Conservation (phyloP, 2,113 vertebrate genomes). For the Cavia aperea region DNA sequence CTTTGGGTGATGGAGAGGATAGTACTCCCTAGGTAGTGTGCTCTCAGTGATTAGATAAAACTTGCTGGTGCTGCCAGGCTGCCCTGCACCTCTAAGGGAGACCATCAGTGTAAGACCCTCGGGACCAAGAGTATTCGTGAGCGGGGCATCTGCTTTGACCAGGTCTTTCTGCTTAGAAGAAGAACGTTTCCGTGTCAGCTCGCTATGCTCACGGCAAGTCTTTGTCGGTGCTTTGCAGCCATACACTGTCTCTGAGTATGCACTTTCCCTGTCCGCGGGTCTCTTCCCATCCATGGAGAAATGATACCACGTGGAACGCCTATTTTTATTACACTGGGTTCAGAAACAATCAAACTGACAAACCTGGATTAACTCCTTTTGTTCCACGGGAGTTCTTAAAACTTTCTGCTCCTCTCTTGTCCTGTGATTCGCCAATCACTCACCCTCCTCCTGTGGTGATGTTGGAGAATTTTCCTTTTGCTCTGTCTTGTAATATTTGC, state of each 20-base stretch:
- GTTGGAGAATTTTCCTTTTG: background rate
- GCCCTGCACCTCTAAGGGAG: too few species aligned
- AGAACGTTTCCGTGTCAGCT: background rate
- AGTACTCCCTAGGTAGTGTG: too few species aligned
- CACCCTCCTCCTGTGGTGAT: background rate
- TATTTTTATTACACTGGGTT: background rate
- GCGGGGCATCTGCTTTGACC: background rate
- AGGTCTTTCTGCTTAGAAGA: background rate
- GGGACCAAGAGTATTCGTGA: background rate
- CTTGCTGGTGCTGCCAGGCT: background rate
- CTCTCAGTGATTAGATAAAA: background rate
- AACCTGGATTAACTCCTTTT: background rate
- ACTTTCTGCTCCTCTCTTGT: background rate
- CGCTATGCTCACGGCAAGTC: background rate
- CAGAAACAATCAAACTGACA: background rate
- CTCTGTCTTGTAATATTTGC: background rate
- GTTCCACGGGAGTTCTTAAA: too few species aligned
- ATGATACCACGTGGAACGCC: background rate
- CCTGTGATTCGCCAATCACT: background rate
- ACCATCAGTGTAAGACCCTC: background rate
- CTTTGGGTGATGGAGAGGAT: background rate
- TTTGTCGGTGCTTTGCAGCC: background rate
- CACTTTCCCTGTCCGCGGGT: background rate
- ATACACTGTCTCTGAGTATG: background rate
- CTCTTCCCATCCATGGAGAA: background rate